Evolutionary conservation across 2,113 vertebrate genomes (phyloP), one percentile per base, ranked within the genome.

Genomic region (Anoura caudifer): DNA sequence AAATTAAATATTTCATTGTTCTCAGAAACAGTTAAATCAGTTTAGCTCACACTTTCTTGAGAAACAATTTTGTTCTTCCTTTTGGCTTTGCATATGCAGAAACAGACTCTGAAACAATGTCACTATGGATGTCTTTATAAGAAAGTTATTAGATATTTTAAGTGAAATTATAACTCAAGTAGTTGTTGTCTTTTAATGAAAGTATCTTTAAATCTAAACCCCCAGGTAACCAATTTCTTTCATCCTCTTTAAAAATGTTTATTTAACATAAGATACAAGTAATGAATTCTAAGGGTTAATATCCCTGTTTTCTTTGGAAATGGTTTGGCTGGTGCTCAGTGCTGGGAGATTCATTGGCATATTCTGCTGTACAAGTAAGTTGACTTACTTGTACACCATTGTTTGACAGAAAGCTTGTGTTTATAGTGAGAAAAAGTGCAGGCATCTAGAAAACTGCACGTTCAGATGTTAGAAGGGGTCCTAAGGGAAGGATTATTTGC

Each of bases 391-490:
- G n/a, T n/a, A 94, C 41, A 38, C 73, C 50, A 24, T 43, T 22
- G 70, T 94, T 93, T 98, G 97, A 86, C 11, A 67, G 31, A 91
- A 89, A 92, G 76, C 15, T 38, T 93, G 61, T 83, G 31, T 76
- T 97, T 96, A 61, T 8, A 63, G 59, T 77, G 77, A 90, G 33
- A 92, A 94, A 94, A 98, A 63, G 28, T 38, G 28, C 80, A 77
- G 26, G 7, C 24, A 59, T 16, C 11, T 70, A 84, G 84, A 93
- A 97, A 95, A 80, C 16, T 38, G 3, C 14, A 86, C 87, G 17
- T 52, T 77, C 72, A 73, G 43, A 84, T 92, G 63, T 95, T 90
- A 90, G 43, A 88, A 95, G 63, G 16, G 22, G 31, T 56, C 61
- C 92, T 16, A 0, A 1, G 43, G 6, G 26, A 47, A 95, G 41